Conservation (phyloP, 1,140 invertebrate species). For the Doryteuthis pealeii region DNA sequence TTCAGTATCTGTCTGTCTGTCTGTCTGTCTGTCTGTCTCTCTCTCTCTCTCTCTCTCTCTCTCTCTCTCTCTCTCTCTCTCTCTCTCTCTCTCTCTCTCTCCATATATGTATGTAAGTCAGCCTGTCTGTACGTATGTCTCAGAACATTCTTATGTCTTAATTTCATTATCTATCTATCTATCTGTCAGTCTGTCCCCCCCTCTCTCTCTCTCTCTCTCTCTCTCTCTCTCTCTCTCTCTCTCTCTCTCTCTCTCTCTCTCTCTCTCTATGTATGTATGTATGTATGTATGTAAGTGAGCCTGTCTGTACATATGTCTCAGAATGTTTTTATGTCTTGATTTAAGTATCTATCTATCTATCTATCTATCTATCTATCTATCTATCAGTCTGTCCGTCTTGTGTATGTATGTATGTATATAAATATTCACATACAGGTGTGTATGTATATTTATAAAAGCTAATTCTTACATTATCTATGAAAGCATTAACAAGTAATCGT, state of each 20-base stretch:
- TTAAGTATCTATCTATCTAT: too few species aligned
- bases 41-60: constrained; percentile 1
- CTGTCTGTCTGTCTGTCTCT: constrained; percentile 6
- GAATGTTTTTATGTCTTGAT: too few species aligned
- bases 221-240: constrained; percentile 12
- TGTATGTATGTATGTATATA: neutral
- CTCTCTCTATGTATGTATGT: neutral
- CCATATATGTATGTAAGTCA: too few species aligned
- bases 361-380: too few species aligned
- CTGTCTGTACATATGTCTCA: too few species aligned
- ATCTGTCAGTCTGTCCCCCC: neutral
- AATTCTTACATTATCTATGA: neutral
- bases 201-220: constrained; percentile 14
- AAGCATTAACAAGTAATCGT: neutral
- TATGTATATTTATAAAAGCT: neutral
- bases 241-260: neutral
- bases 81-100: neutral
- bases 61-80: neutral
- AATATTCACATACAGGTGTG: neutral
- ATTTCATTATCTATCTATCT: neutral
- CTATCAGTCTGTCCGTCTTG: too few species aligned
- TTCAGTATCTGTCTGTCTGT: constrained; percentile 9
- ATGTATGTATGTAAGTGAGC: neutral
- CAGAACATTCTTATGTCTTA: too few species aligned
- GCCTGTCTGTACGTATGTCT: too few species aligned